These are phyloP conservation scores for Coenonympha glycerion DNA, from an alignment of 2,888 invertebrate species.

Conservation along the genomic window DNA sequence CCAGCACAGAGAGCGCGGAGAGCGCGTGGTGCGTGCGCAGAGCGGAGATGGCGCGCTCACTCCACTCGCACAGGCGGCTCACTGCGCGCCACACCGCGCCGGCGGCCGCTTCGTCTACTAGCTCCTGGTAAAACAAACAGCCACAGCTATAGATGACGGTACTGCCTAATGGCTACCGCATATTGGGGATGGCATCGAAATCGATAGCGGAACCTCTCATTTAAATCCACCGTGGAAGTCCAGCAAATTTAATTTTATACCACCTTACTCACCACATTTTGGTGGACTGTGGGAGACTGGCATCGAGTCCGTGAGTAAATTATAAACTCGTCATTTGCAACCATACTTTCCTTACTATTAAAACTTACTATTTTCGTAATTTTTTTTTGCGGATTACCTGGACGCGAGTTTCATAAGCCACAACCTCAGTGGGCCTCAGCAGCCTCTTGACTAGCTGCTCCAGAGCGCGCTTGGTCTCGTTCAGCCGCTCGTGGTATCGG, in stretches of 20 bases:
- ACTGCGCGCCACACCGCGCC: slow-evolving; percentile 82
- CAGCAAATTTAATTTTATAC: too few relatives aligned
- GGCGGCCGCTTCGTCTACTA: slow-evolving; percentile 86
- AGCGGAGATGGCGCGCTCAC: slow-evolving; percentile 83
- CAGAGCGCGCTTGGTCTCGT: slow-evolving; percentile 83
- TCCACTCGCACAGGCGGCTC: slow-evolving; percentile 78
- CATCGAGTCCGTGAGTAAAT: too few relatives aligned
- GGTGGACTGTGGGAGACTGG: too few relatives aligned
- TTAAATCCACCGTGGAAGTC: too few relatives aligned
- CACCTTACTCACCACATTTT: too few relatives aligned
- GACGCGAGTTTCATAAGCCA: slow-evolving; percentile 86
- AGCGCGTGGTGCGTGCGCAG: slow-evolving; percentile 85
- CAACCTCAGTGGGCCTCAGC: slow-evolving; percentile 82
- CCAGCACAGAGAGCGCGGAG: slow-evolving; percentile 77
- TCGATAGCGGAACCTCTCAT: too few relatives aligned
- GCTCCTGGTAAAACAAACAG: slow-evolving; percentile 74
- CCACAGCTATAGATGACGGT: too few relatives aligned
- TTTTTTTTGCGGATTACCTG: slow-evolving; percentile 65
- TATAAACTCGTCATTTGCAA: too few relatives aligned
- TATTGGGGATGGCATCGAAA: too few relatives aligned
- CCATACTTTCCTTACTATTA: too few relatives aligned
- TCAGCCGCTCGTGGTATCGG: slow-evolving; percentile 65
- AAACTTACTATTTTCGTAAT: too few relatives aligned
- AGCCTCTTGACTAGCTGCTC: slow-evolving; percentile 83
- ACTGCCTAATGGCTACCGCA: too few relatives aligned